Evolutionary conservation across 2,113 vertebrate species (phyloP), one percentile per base, ranked within the genome.

Genomic region (Vulpes vulpes): DNA sequence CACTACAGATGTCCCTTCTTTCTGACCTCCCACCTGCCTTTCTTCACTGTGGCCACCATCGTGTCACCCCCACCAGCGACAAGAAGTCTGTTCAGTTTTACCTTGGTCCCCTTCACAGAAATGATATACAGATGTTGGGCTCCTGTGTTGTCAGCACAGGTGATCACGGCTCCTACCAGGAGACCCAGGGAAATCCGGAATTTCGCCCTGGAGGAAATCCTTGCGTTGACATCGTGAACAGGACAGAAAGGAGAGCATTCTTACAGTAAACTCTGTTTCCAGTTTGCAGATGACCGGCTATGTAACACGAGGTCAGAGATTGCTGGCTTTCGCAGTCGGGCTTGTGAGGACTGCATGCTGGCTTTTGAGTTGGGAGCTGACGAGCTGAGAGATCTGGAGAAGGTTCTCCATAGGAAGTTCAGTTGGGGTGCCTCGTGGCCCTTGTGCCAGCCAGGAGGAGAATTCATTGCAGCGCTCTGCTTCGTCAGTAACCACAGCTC

Each of bases 281-380:
- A 6, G 79, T 30, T 38, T 53, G n/a, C 64, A 81, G n/a, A 20
- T 0, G 35, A 22, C 27, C 25, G 59, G 19, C 17, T 2, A 2
- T 3, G 0, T 15, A 0, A 12, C 55, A 0, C 2, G 11, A 71
- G 30, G 8, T 0, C 0, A 60, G 74, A 32, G 51, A 9, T 3
- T 7, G 14, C 16, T 76, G 25, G 2, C 65, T 14, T 27, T 32
- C 0, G 0, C 23, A 0, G 25, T 4, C 22, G 6, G 73, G 32
- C 38, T 25, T 2, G 1, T 20, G 30, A 16, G 23, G 0, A 15
- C 83, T 23, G 30, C 16, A 6, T 5, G 83, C 20, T 4, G 87
- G 71, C 3, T 38, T 93, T n/a, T 27, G 67, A 43, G 51, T 23
- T 15, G 51, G 65, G 38, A 53, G 32, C 10, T 19, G 49, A 60